phyloP scores from a whole-genome alignment of 2,888 invertebrate genomes.

The Tachina fera region DNA sequence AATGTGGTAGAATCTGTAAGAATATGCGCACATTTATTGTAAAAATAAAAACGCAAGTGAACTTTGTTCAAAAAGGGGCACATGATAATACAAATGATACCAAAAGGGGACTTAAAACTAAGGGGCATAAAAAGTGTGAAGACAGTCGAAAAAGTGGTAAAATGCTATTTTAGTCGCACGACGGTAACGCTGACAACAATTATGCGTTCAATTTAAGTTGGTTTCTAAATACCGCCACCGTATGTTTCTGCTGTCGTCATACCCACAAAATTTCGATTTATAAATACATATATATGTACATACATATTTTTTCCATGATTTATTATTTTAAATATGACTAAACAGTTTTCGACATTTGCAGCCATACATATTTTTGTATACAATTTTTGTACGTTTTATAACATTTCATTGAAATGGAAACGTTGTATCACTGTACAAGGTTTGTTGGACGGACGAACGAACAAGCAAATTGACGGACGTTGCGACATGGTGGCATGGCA shows the following conservation, averaged over 20 bases:
- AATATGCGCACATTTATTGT: too few relatives aligned
- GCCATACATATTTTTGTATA: conserved; percentile 44
- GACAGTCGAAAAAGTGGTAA: too few relatives aligned
- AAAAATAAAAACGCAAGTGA: too few relatives aligned
- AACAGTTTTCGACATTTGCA: conserved; percentile 75
- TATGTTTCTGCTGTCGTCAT: conserved; percentile 71
- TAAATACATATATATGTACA: conserved; percentile 12
- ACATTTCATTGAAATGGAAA: conserved; percentile 46
- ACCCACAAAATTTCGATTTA: conserved; percentile 68
- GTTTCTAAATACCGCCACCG: conserved; percentile 73
- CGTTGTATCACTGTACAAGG: conserved; percentile 10
- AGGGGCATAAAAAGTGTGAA: too few relatives aligned
- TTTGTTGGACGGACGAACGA: conserved; percentile 18
- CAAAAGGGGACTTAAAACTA: too few relatives aligned
- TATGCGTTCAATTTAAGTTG: conserved; percentile 77
- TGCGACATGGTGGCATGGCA: conserved; percentile 36
- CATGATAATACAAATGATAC: too few relatives aligned
- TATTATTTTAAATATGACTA: conserved; percentile 80
- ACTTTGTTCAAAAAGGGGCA: too few relatives aligned
- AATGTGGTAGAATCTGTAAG: too few relatives aligned
- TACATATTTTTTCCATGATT: conserved; percentile 75
- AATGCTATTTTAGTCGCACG: too few relatives aligned
- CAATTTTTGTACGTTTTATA: background rate
- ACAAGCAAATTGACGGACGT: conserved; percentile 5
- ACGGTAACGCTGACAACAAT: too few relatives aligned